Evolutionary conservation across 2,113 vertebrate genomes (phyloP), one percentile per base, ranked within the genome.

Genomic region (Charina bottae): DNA sequence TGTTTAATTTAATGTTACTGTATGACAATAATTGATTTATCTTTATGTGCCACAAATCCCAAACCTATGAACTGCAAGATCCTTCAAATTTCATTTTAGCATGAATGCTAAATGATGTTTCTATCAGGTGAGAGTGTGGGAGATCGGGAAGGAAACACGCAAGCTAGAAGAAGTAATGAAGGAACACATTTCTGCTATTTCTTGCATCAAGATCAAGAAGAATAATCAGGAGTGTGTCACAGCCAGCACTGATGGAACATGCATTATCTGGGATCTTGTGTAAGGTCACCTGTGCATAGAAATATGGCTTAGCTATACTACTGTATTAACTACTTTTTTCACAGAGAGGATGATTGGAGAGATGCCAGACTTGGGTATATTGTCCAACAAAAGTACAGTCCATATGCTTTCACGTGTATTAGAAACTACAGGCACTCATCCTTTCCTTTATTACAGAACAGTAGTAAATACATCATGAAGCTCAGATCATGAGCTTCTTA

Each of bases 241-340:
- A 0, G 98, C 98, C 95, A 98, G 98, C 96, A 96, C 96, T 0
- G 98, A 99, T 0, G 98, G 98, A 1, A 96, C 98, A 19, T 99
- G 98, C 95, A 98, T 99, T 96, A 98, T 98, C 92, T 99, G 98
- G 98, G 98, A 99, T 96, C 92, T 99, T 3, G 97, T 97, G 98
- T 99, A 95, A 97, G 98, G 98, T 91, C 55, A 58, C 72, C 26
- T 37, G 89, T 89, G 56, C 0, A 58, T 78, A 13, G 12, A 56
- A 72, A 5, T 46, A 9, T 87, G 49, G 13, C 60, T 87, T 8
- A 55, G 11, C 23, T 33, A 54, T 42, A 92, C 17, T 33, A 56
- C 54, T 62, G 23, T 84, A 6, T 17, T 87, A 49, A 64, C 46
- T 92, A 12, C 87, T 89, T 64, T 19, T 78, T 91, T 21, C 60